Percentiles rank a stretch among this genome's conserved stretches.
Conservation (phyloP, 2,113 vertebrate species). For the Dromas ardeola region DNA sequence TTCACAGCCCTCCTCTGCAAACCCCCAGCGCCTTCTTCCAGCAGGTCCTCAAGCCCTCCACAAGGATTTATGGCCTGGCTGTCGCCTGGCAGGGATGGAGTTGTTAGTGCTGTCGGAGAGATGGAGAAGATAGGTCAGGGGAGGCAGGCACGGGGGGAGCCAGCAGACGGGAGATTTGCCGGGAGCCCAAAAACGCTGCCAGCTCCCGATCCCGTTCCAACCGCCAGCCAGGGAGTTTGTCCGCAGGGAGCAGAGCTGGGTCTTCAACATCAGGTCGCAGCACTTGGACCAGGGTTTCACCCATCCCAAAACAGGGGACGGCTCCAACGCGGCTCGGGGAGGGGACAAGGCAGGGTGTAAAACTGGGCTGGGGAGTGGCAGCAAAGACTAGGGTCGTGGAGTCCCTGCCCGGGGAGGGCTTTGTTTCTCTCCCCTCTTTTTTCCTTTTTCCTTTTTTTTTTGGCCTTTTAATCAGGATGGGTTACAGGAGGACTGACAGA, state of each 20-base stretch:
- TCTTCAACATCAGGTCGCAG: background rate
- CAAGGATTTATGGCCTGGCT: background rate
- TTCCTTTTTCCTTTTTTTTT: background rate
- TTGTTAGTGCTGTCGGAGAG: background rate
- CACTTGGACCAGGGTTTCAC: background rate
- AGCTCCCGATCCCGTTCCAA: background rate
- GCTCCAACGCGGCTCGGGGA: rapidly evolving
- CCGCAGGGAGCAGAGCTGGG: background rate
- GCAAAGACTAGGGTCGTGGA: background rate
- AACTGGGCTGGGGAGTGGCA: background rate
- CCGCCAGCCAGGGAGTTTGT: background rate
- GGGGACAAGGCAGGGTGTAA: background rate
- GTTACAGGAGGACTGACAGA: background rate
- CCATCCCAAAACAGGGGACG: background rate
- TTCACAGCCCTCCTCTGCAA: background rate
- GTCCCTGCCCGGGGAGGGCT: background rate
- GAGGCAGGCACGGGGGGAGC: background rate
- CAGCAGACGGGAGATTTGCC: background rate
- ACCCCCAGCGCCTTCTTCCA: background rate
- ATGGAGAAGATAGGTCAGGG: background rate
- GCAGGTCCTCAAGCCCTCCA: background rate
- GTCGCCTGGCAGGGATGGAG: background rate
- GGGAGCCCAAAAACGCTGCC: background rate
- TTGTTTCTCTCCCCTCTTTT: background rate
- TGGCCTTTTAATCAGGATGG: background rate